Evolutionary conservation across 2,888 invertebrate genomes (phyloP).

Genomic region (Drosophila percnosoma): DNA sequence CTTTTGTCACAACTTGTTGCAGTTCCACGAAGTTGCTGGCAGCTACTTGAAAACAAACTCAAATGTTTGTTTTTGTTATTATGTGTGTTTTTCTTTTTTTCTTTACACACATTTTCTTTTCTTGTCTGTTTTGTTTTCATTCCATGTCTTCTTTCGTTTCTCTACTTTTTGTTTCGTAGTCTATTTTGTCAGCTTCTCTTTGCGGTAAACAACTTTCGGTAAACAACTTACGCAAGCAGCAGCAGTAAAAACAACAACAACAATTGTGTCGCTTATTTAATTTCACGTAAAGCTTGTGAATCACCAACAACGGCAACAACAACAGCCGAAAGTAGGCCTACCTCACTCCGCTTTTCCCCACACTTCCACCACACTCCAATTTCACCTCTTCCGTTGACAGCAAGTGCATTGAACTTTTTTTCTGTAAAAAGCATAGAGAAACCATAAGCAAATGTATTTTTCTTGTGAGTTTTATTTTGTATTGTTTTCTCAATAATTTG

Average conservation of each 20-base stretch:
- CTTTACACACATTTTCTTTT: constrained; percentile 15
- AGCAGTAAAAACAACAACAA: constrained; percentile 31
- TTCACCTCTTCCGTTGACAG: neutral
- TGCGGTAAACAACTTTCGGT: constrained; percentile 64
- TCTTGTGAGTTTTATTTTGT: neutral
- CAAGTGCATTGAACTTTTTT: constrained; percentile 69
- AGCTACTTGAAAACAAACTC: constrained; percentile 39
- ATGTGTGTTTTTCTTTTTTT: constrained; percentile 7
- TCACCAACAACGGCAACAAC: constrained; percentile 45
- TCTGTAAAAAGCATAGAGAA: constrained; percentile 18
- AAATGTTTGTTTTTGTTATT: constrained; percentile 19
- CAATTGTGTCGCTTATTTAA: constrained; percentile 63
- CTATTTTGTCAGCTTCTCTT: constrained; percentile 30
- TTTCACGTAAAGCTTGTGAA: constrained; percentile 76
- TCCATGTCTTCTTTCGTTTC: constrained; percentile 25
- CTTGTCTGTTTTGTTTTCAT: constrained; percentile 28
- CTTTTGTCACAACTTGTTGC: constrained; percentile 51
- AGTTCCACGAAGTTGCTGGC: constrained; percentile 52
- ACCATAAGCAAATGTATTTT: constrained; percentile 38
- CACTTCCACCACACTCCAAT: neutral
- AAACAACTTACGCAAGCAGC: constrained; percentile 80
- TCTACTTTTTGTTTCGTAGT: constrained; percentile 8
- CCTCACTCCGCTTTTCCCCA: constrained; percentile 4
- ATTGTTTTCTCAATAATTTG: constrained; percentile 17
- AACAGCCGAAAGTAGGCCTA: constrained; percentile 65